Evolutionary conservation across 2,797 vertebrate genomes (phyloP).

Genomic region (Perodicticus potto): DNA sequence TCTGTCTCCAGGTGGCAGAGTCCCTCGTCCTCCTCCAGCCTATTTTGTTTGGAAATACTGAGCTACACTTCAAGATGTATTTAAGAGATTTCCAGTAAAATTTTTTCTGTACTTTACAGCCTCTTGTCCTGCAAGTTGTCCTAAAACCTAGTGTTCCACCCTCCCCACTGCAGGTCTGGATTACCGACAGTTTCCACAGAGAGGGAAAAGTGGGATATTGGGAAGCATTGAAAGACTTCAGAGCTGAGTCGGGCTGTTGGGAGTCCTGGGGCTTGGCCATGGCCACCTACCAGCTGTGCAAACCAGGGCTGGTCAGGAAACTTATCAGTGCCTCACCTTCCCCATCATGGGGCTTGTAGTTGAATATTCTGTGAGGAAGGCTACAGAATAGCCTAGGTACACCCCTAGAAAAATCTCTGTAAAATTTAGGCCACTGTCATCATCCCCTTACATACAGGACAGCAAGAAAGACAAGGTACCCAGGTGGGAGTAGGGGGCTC

Average conservation of each 20-base stretch:
- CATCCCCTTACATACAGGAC: background rate
- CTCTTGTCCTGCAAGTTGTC: conserved; percentile 8
- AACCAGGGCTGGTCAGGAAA: background rate
- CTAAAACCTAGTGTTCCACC: background rate
- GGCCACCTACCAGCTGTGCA: background rate
- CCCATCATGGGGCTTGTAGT: background rate
- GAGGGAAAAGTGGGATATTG: background rate
- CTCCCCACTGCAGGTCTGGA: background rate
- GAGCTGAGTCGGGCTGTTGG: background rate
- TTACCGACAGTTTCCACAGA: accelerated
- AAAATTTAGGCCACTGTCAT: background rate
- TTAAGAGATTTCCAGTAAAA: conserved; percentile 89
- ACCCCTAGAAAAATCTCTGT: background rate
- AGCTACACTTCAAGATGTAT: conserved; percentile 84
- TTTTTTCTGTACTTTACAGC: conserved; percentile 86
- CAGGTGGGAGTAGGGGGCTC: background rate
- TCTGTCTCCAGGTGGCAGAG: background rate
- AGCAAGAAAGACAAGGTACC: background rate
- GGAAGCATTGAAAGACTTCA: background rate
- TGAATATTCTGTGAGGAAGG: background rate
- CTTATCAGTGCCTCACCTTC: background rate
- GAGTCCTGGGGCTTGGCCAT: background rate
- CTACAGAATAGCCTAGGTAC: background rate
- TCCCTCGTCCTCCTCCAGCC: background rate
- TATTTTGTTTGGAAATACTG: conserved; percentile 82